Conservation (phyloP, 2,888 invertebrate species). For the Plebejus argus region DNA sequence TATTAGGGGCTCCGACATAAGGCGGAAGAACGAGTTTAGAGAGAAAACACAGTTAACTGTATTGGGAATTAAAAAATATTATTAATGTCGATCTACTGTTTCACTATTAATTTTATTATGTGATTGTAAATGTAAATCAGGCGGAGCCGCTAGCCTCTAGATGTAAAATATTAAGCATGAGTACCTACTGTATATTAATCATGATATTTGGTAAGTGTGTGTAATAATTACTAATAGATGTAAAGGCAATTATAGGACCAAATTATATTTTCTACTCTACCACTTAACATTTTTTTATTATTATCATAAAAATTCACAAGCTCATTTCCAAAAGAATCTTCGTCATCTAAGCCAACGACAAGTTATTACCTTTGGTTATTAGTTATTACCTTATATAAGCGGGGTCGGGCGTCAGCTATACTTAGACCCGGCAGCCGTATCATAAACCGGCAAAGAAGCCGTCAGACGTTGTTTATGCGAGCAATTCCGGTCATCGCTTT, state of each 20-base stretch:
- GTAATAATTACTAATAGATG: too few relatives aligned
- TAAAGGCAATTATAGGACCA: too few relatives aligned
- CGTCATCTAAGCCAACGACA: not conserved
- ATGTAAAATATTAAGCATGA: too few relatives aligned
- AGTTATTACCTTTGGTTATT: not conserved
- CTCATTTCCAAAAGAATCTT: not conserved
- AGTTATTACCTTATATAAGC: too few relatives aligned
- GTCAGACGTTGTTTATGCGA: constrained; percentile 76
- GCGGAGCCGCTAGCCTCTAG: too few relatives aligned
- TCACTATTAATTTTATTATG: not conserved
- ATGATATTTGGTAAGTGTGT: too few relatives aligned
- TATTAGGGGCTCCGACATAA: constrained; percentile 44
- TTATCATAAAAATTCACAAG: not conserved
- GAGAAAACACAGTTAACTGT: constrained; percentile 6
- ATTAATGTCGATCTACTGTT: not conserved
- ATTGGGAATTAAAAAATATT: not conserved
- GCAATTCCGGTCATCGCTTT: constrained; percentile 73
- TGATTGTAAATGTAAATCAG: not conserved
- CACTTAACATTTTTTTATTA: not conserved
- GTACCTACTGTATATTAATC: too few relatives aligned
- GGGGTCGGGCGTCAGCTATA: not conserved
- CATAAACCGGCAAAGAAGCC: constrained; percentile 73
- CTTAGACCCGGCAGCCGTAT: constrained; percentile 14
- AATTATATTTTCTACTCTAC: too few relatives aligned
- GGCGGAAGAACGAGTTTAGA: constrained; percentile 31